These are phyloP conservation scores for Eucera pruinosa DNA, from an alignment of 2,888 invertebrate genomes.

Conservation along the genomic window DNA sequence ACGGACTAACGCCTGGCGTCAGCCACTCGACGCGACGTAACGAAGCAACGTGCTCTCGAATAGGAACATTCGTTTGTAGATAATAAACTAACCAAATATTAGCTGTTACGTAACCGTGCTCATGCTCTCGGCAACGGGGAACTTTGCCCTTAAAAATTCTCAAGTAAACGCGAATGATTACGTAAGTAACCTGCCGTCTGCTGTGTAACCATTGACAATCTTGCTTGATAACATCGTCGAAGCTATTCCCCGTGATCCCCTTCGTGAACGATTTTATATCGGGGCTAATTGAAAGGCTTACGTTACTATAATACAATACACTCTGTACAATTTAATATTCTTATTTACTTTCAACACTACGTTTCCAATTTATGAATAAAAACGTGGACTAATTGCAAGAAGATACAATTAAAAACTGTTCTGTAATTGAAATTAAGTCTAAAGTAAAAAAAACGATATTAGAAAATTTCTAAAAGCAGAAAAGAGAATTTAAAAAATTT, in stretches of 20 bases:
- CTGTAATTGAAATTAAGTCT: too few relatives aligned
- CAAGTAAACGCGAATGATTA: slow-evolving; percentile 37
- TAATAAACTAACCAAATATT: slow-evolving; percentile 60
- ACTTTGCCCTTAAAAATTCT: slow-evolving; percentile 21
- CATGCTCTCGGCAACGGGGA: slow-evolving; percentile 28
- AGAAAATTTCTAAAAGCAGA: too few relatives aligned
- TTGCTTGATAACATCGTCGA: neutral
- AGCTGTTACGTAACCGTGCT: slow-evolving; percentile 41
- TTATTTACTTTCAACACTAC: too few relatives aligned
- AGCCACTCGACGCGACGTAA: slow-evolving; percentile 5
- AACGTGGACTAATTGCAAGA: too few relatives aligned
- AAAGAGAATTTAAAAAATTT: too few relatives aligned
- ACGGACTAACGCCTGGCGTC: neutral
- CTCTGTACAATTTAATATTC: too few relatives aligned
- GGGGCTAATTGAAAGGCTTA: neutral
- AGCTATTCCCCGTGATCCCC: neutral
- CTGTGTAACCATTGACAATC: neutral
- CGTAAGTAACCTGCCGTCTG: slow-evolving; percentile 13
- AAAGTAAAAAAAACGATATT: too few relatives aligned
- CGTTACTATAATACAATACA: neutral
- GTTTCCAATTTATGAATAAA: too few relatives aligned
- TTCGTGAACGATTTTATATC: neutral
- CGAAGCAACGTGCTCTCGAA: slow-evolving; percentile 36
- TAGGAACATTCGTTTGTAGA: slow-evolving; percentile 36
- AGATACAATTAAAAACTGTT: too few relatives aligned